Evolutionary conservation across 2,797 vertebrate species (phyloP), one percentile per base, ranked within the genome.

Genomic region (Spinus olivaceus): DNA sequence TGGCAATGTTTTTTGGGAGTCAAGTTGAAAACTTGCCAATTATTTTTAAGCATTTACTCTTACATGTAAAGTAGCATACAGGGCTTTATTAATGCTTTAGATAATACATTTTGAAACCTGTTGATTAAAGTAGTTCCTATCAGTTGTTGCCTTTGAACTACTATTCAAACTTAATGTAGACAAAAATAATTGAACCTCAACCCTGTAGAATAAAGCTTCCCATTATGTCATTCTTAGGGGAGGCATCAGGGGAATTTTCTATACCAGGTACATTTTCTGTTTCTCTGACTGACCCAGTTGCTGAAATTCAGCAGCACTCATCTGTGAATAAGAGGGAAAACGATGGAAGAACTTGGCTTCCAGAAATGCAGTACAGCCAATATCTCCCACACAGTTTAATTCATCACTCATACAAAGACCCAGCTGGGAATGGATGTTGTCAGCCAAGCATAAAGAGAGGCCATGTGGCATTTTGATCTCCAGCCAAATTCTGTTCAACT

Each of bases 381-480:
- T 44, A 67, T 94, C 88, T 92, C 94, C 92, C 88, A 93, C 86
- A 72, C 67, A 93, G 80, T 88, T 95, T 86, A 95, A 96, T 88
- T 92, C 81, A 92, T 91, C 70, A 87, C 84, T 91, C 50, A 61
- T 61, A 94, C 91, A 92, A 94, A 93, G 93, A 94, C 88, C 46
- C 94, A 95, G 86, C 90, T 96, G 94, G 92, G 90, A 95, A 84
- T 53, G 46, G 88, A 86, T 86, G 60, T 44, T 97, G 83, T 88
- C 90, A 95, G 93, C 81, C 92, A 94, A 93, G 86, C 94, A 81
- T 84, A 93, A 92, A 92, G 67, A 80, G 13, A 66, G 66, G 85
- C 94, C 93, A 95, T 92, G 93, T 90, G 94, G 90, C 83, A 92
- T 80, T 93, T 81, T 85, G 92, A 85, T 94, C 78, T 80, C 81